Base-by-base conservation (phyloP, 37 sponge, comb jelly and placozoan species). In the Ephydatia muelleri region DNA sequence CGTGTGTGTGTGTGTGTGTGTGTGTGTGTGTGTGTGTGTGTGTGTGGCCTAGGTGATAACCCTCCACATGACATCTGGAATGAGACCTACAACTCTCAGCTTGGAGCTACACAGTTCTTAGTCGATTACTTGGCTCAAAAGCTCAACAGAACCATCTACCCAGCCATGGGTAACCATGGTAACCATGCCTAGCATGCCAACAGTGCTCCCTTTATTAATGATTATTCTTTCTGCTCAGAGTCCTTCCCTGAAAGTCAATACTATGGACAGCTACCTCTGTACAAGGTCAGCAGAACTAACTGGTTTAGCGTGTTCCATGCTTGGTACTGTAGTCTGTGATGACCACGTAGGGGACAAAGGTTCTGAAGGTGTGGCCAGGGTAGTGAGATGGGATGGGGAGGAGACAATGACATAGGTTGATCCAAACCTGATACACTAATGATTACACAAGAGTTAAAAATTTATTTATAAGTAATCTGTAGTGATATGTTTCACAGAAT, bases 1-100 rank as follows among this genome's bases (percentile, higher is more conserved):
- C 12, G 38, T 37, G 49, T 26, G 43, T 68, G 69, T 65, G 32
- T 31, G 81, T 30, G 27, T 64, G 29, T 21, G 77, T 40, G 48
- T 19, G 31, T 31, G 73, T 19, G 34, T 28, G 43, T 49, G 75
- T 73, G 72, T 43, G 39, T 37, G 31, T 88, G n/a, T 35, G 40
- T 37, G 70, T 72, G 47, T 25, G 70, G 43, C n/a, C 69, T 74
- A 88, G 95, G 95, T 23, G 95, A 94, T 65, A 94, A 94, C 68
- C 80, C 95, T 26, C 95, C 95, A 36, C 95, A 94, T 68, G 95
- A 94, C 36, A 40, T 91, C 23, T 94, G 95, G 95, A 82, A 84
- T 27, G 89, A 94, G 87, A 81, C 87, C 0, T 91, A 70, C 70
- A 39, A 67, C 57, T 67, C 83, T 0, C 89, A 88, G 80, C 34